Evolutionary conservation across 2,888 invertebrate genomes (phyloP).

Genomic region (Anodontia alba): DNA sequence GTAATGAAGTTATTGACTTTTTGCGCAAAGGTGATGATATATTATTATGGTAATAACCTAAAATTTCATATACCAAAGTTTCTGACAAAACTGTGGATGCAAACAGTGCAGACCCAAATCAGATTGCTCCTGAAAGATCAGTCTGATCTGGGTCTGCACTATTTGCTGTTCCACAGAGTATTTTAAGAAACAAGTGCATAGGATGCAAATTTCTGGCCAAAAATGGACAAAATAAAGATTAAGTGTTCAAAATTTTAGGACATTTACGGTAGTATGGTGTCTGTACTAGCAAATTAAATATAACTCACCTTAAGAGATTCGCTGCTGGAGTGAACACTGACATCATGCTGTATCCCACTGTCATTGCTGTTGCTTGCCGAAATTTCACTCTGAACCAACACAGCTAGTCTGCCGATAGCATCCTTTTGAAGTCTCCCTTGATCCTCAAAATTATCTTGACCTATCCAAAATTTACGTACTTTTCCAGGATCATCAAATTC

Average conservation of each 20-base stretch:
- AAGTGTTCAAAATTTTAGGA: no score
- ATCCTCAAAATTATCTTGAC: neutral
- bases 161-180: neutral
- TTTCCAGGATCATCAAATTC: neutral
- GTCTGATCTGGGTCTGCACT: neutral
- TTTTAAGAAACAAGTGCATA: no score
- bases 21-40: no score
- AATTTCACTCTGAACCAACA: slow-evolving; percentile 63
- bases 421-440: slow-evolving; percentile 32
- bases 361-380: slow-evolving; percentile 81
- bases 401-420: slow-evolving; percentile 46
- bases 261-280: no score
- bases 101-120: neutral
- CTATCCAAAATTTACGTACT: neutral
- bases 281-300: neutral
- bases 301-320: slow-evolving; percentile 76
- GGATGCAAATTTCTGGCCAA: no score
- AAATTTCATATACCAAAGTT: no score
- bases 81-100: no score
- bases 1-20: no score
- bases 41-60: no score
- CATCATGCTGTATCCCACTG: slow-evolving; percentile 80
- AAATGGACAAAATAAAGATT: no score
- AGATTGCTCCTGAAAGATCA: neutral
- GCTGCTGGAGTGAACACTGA: slow-evolving; percentile 73